Conservation (phyloP, 2,888 invertebrate species). For the Brachypterus glaber region DNA sequence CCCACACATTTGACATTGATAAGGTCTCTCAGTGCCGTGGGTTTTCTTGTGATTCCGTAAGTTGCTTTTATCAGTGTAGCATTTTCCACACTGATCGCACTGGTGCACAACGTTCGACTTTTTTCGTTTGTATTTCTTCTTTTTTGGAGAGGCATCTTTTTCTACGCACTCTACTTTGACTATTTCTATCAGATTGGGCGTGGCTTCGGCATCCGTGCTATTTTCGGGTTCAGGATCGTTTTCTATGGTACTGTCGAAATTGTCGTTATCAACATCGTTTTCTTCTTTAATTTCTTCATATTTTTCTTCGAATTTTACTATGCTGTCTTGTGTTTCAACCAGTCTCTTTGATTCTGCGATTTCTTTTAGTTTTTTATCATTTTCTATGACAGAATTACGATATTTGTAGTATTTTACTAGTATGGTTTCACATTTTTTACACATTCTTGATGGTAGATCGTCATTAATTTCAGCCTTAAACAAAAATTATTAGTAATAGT, state of each 20-base stretch:
- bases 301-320: too few species aligned
- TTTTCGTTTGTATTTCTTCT: conserved; percentile 8
- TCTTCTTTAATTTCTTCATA: neutral
- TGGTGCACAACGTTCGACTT: conserved; percentile 17
- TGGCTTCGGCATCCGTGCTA: too few species aligned
- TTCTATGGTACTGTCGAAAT: neutral
- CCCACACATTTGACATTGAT: too few species aligned
- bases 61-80: too few species aligned
- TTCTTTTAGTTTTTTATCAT: conserved; percentile 21
- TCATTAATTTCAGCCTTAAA: conserved; percentile 24
- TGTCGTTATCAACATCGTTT: neutral
- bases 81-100: conserved; percentile 29
- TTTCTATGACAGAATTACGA: conserved; percentile 20
- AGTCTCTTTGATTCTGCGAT: conserved; percentile 8
- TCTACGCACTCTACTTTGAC: neutral
- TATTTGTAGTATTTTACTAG: conserved; percentile 25
- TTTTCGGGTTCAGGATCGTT: too few species aligned
- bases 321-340: conserved; percentile 10
- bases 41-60: too few species aligned
- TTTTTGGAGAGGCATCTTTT: too few species aligned
- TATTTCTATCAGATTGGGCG: too few species aligned
- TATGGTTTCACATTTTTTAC: conserved; percentile 23
- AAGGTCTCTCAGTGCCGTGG: too few species aligned
- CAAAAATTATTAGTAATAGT: too few species aligned
- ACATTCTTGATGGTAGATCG: conserved; percentile 24